These are phyloP conservation scores for Diabrotica virgifera DNA, from an alignment of 1,140 invertebrate species.

Conservation along the genomic window DNA sequence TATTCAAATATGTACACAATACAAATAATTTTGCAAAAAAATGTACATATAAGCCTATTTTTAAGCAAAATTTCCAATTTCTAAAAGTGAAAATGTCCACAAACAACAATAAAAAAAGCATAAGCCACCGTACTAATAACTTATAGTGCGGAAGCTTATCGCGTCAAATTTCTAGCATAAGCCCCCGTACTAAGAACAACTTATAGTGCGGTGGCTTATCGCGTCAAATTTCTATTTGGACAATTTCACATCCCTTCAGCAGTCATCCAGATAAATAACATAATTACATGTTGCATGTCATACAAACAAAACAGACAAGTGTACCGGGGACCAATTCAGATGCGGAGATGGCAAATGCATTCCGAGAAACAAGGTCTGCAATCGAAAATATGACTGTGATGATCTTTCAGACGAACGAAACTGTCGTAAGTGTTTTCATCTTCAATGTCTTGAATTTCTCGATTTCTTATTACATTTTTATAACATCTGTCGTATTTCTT, in stretches of 20 bases:
- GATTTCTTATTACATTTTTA: too few relatives aligned
- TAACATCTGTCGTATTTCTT: too few relatives aligned
- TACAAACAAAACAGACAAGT: slow-evolving; percentile 25
- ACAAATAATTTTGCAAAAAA: too few relatives aligned
- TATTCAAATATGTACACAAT: too few relatives aligned
- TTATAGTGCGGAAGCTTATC: too few relatives aligned
- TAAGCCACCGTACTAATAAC: too few relatives aligned
- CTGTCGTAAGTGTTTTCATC: slow-evolving; percentile 45
- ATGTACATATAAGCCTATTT: too few relatives aligned
- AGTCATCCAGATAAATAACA: neutral
- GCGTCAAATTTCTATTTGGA: neutral
- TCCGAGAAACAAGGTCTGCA: slow-evolving; percentile 51
- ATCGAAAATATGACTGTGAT: slow-evolving; percentile 57
- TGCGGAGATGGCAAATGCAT: slow-evolving; percentile 64
- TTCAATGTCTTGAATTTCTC: neutral
- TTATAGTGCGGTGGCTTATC: too few relatives aligned
- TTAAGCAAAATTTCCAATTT: too few relatives aligned
- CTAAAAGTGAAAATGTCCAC: too few relatives aligned
- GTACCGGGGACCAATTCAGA: slow-evolving; percentile 39
- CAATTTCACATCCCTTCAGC: neutral
- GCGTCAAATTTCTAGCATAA: neutral
- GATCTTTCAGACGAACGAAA: slow-evolving; percentile 59
- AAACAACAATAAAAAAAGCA: too few relatives aligned
- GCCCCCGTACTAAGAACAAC: too few relatives aligned
- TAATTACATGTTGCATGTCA: slow-evolving; percentile 38